These are phyloP conservation scores for Itoplectis maculator DNA, from an alignment of 2,888 invertebrate species.

Conservation along the genomic window DNA sequence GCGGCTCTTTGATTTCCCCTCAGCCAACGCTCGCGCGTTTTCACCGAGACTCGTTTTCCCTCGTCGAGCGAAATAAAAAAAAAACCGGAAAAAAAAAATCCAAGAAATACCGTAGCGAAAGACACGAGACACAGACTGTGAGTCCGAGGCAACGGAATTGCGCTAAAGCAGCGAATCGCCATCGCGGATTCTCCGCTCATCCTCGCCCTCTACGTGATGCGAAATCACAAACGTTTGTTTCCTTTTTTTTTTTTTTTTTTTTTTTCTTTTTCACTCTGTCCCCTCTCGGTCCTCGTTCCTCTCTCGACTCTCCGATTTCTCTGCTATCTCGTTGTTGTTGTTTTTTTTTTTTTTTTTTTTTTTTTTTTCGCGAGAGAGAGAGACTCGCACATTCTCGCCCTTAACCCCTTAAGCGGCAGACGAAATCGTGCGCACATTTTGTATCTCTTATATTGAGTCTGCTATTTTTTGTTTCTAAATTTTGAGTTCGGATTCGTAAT, in stretches of 20 bases:
- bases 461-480: too few relatives aligned
- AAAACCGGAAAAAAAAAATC: slow-evolving; percentile 20
- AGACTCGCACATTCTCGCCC: too few relatives aligned
- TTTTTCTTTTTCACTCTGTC: neutral
- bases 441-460: too few relatives aligned
- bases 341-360: too few relatives aligned
- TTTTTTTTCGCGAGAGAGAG: too few relatives aligned
- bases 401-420: too few relatives aligned
- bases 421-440: too few relatives aligned
- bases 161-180: slow-evolving; percentile 53
- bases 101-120: slow-evolving; percentile 11
- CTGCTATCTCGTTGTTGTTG: slow-evolving; percentile 18
- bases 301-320: neutral
- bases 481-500: too few relatives aligned
- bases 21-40: slow-evolving; percentile 51
- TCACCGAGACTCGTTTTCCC: slow-evolving; percentile 48
- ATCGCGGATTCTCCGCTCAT: slow-evolving; percentile 53
- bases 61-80: neutral
- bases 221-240: slow-evolving; percentile 42
- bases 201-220: slow-evolving; percentile 53
- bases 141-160: slow-evolving; percentile 38
- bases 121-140: neutral
- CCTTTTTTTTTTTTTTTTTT: neutral
- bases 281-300: neutral
- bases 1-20: slow-evolving; percentile 51